Base-by-base conservation (phyloP, 2,888 invertebrate species). In the Orchesella flavescens region DNA sequence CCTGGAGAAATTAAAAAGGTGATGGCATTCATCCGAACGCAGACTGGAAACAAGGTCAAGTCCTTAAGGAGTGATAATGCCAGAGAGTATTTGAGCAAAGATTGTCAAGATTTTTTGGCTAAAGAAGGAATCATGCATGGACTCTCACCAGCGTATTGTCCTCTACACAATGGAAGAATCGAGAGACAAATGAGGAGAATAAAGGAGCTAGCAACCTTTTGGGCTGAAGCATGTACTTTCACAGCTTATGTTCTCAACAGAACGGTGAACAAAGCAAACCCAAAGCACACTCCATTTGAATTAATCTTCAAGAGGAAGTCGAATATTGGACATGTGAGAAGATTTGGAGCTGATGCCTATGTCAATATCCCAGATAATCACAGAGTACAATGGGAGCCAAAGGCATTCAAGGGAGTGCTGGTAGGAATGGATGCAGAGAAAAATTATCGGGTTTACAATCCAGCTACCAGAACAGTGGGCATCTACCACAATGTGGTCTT, bases 141-240 rank as follows among this genome's bases (percentile, higher is more conserved):
- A 83, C 79, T 73, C n/a, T 89, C 89, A 1, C 85, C 86, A 0
- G 86, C 89, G 0, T 88, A 90, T 53, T 89, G 87, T 0, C 89
- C 89, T 1, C 86, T 90, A 77, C 89, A 90, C 71, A 90, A 90
- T 85, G 89, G 89, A 7, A 66, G 46, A 34, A 89, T 89, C 0
- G 90, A 90, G 68, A 53, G 89, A 1, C 87, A 88, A 46, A 89
- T 89, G 46, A 66, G 89, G 3, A 89, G 89, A 1, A 80, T 90
- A 0, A 76, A 89, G 57, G 89, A 89, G 46, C 87, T 82, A 80
- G 89, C 79, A 34, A 65, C 13, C 10, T 89, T 89, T 68, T 90
- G 90, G 89, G 89, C 88, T 2, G 89, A 90, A 79, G 90, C 90
- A 5, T 84, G 89, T 17, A 84, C 85, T 46, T 88, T 88, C 15